These are phyloP conservation scores for Morus bassanus DNA, from an alignment of 2,797 vertebrate genomes.

Conservation along the genomic window DNA sequence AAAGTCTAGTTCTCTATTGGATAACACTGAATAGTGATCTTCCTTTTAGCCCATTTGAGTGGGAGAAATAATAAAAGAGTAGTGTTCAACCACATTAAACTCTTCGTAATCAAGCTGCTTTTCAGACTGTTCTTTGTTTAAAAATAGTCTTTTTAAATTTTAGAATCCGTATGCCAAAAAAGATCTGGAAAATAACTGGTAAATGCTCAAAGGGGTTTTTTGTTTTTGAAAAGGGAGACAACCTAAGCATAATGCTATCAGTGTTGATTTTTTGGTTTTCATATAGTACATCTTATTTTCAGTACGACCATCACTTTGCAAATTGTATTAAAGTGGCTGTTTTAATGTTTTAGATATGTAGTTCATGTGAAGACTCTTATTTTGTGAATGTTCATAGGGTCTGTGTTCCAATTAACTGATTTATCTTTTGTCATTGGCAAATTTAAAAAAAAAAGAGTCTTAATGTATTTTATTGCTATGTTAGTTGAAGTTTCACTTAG, in stretches of 20 bases:
- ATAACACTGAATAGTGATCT: not conserved
- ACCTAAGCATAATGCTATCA: not conserved
- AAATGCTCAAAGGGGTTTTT: not conserved
- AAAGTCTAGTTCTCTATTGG: not conserved
- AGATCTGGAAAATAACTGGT: not conserved
- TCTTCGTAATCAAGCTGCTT: not conserved
- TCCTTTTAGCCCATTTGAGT: not conserved
- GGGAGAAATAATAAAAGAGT: not conserved
- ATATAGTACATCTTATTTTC: not conserved
- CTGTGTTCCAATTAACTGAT: not conserved
- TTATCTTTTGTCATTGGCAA: not conserved
- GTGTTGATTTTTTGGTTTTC: not conserved
- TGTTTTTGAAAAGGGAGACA: not conserved
- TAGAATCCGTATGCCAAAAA: not conserved
- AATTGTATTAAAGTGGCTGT: not conserved
- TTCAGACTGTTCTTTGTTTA: not conserved
- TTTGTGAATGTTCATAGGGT: not conserved
- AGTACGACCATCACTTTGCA: not conserved
- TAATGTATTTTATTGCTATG: not conserved
- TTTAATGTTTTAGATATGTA: not conserved
- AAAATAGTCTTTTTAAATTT: not conserved
- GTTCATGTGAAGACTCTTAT: not conserved
- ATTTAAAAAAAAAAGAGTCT: not conserved
- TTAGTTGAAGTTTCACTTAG: constrained; percentile 2
- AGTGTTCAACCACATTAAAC: not conserved